phyloP scores from a whole-genome alignment of 2,113 vertebrate species.

The Ictalurus furcatus region DNA sequence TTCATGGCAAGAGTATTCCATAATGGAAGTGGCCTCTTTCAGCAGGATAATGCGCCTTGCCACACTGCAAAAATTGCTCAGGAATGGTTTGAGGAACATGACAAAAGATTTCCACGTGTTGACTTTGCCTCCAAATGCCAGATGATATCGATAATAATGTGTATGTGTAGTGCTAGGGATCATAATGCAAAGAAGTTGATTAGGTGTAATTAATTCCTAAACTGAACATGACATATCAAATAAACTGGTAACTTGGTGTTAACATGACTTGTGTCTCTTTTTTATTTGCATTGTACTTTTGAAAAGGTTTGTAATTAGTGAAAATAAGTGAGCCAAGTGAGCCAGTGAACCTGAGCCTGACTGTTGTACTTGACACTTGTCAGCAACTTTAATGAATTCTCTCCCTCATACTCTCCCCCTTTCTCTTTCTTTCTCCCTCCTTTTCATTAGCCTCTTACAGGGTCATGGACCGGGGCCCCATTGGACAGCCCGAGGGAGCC shows the following conservation, averaged over 20 bases:
- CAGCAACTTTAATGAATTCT: slow-evolving; percentile 74
- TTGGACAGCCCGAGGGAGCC: slow-evolving; percentile 52
- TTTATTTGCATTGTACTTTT: background rate
- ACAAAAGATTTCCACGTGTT: too few relatives aligned
- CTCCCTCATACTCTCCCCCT: slow-evolving; percentile 60
- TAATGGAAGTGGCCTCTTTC: too few relatives aligned
- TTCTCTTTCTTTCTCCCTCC: slow-evolving; percentile 66
- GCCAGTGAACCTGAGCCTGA: slow-evolving; percentile 70
- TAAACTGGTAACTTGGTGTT: background rate
- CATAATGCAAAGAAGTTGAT: background rate
- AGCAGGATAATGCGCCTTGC: too few relatives aligned
- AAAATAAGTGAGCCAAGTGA: background rate
- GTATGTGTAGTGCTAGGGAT: background rate
- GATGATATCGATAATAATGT: background rate
- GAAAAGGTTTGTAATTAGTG: background rate
- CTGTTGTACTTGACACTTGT: slow-evolving; percentile 71
- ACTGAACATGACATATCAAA: background rate
- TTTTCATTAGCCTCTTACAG: slow-evolving; percentile 69
- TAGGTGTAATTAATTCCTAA: background rate
- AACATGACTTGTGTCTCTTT: background rate
- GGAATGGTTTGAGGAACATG: too few relatives aligned
- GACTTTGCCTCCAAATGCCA: background rate
- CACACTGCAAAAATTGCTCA: too few relatives aligned
- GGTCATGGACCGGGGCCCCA: slow-evolving; percentile 67
- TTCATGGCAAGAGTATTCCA: too few relatives aligned